phyloP scores from a whole-genome alignment of 2,113 vertebrate genomes.

The Phaethon lepturus region DNA sequence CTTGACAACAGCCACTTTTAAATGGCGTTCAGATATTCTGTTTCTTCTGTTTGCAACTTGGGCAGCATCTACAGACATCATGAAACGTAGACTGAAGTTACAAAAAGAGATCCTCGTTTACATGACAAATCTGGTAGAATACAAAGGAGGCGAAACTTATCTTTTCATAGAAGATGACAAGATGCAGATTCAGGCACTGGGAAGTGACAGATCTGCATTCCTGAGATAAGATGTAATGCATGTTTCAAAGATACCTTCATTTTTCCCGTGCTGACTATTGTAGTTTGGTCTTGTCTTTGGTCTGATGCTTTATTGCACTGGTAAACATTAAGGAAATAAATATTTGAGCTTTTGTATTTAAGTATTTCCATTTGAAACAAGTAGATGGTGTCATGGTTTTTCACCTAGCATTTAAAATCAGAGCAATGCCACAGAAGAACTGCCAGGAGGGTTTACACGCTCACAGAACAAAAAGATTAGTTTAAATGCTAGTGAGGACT shows the following conservation, averaged over 20 bases:
- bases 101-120: neutral
- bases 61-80: neutral
- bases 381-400: constrained; percentile 2
- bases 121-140: constrained; percentile 37
- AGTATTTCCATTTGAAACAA: constrained; percentile 43
- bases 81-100: neutral
- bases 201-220: constrained; percentile 57
- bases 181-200: constrained; percentile 55
- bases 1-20: neutral
- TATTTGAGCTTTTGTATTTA: constrained; percentile 46
- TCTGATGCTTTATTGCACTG: constrained; percentile 63
- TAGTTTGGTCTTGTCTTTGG: constrained; percentile 62
- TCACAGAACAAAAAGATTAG: neutral
- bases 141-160: constrained; percentile 27
- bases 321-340: constrained; percentile 63
- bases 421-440: neutral
- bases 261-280: constrained; percentile 26
- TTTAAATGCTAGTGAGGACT: neutral
- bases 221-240: constrained; percentile 53
- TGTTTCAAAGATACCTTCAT: constrained; percentile 66
- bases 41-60: neutral
- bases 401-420: neutral
- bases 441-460: neutral
- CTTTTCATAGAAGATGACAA: constrained; percentile 33
- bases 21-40: neutral